A percentile compares a stretch with the other conserved stretches of the same genome.
These are phyloP conservation scores for Pelvicachromis taeniatus DNA, from an alignment of 2,113 vertebrate species.

Conservation along the genomic window DNA sequence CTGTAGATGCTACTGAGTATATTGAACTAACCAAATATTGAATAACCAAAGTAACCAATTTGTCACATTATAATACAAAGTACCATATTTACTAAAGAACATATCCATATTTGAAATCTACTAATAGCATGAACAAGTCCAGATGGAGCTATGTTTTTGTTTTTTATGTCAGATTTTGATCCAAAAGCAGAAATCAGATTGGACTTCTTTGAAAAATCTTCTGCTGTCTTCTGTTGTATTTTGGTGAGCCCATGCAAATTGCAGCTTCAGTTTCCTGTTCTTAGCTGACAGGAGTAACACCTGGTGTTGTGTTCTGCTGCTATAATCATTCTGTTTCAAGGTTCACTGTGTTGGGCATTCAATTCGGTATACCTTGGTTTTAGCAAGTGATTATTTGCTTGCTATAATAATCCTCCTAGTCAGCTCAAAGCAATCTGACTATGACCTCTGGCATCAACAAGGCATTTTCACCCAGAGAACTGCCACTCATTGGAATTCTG, in stretches of 20 bases:
- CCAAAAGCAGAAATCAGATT: not conserved
- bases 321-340: not conserved
- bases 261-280: not conserved
- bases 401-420: too few species aligned
- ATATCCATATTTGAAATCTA: not conserved
- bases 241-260: not conserved
- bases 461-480: not conserved
- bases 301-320: not conserved
- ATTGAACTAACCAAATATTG: not conserved
- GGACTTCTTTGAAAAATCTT: not conserved
- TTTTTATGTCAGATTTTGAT: not conserved
- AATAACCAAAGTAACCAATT: not conserved
- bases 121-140: not conserved
- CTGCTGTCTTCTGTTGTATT: not conserved
- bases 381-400: not conserved
- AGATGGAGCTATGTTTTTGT: not conserved
- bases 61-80: not conserved
- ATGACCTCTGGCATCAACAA: not conserved
- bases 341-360: not conserved
- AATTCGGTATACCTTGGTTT: not conserved
- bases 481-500: too few species aligned
- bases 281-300: not conserved
- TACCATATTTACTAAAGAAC: too few species aligned
- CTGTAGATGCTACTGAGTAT: not conserved
- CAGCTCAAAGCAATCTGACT: not conserved